These are phyloP conservation scores for Chelonus formosanus DNA, from an alignment of 2,888 invertebrate genomes.

Conservation along the genomic window DNA sequence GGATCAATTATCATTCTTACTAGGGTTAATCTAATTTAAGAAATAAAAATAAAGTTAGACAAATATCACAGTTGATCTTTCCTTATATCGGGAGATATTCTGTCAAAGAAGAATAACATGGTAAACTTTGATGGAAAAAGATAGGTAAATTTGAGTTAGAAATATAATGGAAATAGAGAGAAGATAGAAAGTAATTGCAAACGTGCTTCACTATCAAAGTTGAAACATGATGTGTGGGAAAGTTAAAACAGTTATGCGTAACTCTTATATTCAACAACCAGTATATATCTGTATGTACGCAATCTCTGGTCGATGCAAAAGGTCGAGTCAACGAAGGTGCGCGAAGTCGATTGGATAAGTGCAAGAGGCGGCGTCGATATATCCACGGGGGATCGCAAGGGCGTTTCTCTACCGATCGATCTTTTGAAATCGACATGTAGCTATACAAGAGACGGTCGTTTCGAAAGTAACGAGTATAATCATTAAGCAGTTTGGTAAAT, in stretches of 20 bases:
- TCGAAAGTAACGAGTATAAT: constrained; percentile 24
- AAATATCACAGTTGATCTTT: too few species aligned
- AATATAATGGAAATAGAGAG: too few species aligned
- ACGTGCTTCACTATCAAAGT: constrained; percentile 1
- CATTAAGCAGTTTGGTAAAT: constrained; percentile 25
- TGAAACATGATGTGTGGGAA: constrained; percentile 28
- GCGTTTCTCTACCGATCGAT: constrained; percentile 34
- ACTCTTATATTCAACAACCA: constrained; percentile 4
- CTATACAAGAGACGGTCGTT: constrained; percentile 23
- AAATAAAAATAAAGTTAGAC: too few species aligned
- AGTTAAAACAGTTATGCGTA: constrained; percentile 23
- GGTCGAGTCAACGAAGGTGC: constrained; percentile 28
- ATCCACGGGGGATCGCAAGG: constrained; percentile 31
- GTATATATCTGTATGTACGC: background rate
- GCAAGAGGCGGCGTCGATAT: constrained; percentile 30
- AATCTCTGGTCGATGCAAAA: constrained; percentile 20
- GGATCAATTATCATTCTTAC: too few species aligned
- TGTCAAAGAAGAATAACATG: too few species aligned
- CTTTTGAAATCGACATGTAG: constrained; percentile 11
- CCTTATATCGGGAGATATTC: too few species aligned
- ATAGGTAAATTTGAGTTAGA: background rate
- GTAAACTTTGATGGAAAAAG: too few species aligned
- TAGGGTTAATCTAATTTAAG: too few species aligned
- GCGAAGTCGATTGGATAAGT: constrained; percentile 35
- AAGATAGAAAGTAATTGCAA: too few species aligned